Conservation (phyloP, 2,113 vertebrate species). For the Alaudala cheleensis region DNA sequence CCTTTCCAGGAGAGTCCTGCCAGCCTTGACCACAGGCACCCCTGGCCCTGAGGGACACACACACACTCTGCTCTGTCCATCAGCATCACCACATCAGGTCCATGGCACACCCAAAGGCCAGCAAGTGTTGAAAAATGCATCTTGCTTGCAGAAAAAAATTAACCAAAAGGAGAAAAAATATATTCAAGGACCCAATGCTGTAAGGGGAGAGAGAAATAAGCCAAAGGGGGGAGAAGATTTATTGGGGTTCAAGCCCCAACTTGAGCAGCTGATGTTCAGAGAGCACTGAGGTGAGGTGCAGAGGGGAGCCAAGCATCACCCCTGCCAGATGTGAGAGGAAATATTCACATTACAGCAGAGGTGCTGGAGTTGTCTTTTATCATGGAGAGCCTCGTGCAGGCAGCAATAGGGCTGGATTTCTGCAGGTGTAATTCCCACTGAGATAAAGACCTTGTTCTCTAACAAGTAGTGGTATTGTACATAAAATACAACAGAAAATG, state of each 20-base stretch:
- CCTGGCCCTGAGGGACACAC: not conserved
- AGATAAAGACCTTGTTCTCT: conserved; percentile 49
- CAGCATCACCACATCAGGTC: accelerated
- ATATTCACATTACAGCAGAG: not conserved
- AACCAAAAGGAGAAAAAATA: not conserved
- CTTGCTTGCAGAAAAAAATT: not conserved
- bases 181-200: not conserved
- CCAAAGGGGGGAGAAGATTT: not conserved
- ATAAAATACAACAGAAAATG: conserved; percentile 42
- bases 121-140: accelerated
- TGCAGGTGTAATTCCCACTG: conserved; percentile 49
- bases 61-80: not conserved
- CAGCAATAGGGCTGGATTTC: not conserved
- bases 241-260: accelerated
- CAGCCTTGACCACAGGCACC: not conserved
- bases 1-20: not conserved
- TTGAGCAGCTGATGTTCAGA: not conserved
- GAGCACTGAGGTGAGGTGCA: not conserved
- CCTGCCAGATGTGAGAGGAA: not conserved
- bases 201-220: not conserved
- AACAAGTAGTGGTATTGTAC: not conserved
- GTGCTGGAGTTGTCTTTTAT: not conserved
- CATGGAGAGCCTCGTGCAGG: not conserved
- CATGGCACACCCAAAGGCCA: accelerated
- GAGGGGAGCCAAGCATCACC: not conserved